Percentiles rank a stretch among this genome's conserved stretches.
phyloP scores from a whole-genome alignment of 1,140 invertebrate species.

The Steinernema khuongi region DNA sequence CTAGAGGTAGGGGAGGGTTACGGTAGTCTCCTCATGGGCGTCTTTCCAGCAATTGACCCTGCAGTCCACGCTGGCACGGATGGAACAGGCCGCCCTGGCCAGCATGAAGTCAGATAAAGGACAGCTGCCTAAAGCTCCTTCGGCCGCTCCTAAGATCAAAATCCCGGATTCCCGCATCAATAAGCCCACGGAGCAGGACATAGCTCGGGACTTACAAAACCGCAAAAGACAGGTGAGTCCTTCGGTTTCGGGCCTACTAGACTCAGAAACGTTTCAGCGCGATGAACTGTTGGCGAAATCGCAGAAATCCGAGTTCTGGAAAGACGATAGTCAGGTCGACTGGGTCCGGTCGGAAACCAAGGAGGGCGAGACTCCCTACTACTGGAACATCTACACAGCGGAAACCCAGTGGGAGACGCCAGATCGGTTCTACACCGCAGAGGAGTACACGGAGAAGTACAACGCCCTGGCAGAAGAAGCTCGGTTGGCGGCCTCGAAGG shows the following conservation, averaged over 20 bases:
- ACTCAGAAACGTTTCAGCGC: conserved; percentile 25
- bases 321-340: conserved; percentile 56
- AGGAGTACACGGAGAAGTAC: conserved; percentile 49
- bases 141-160: conserved; percentile 25
- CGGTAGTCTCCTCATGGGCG: conserved; percentile 18
- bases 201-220: conserved; percentile 18
- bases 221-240: conserved; percentile 15
- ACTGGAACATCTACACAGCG: conserved; percentile 73
- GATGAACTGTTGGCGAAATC: conserved; percentile 38
- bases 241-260: background rate
- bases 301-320: conserved; percentile 42
- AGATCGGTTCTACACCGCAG: conserved; percentile 52
- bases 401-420: conserved; percentile 59
- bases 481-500: background rate
- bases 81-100: conserved; percentile 36
- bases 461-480: background rate
- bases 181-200: conserved; percentile 28
- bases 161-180: conserved; percentile 18
- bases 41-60: conserved; percentile 23
- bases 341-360: conserved; percentile 68
- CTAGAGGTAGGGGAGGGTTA: conserved; percentile 19
- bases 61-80: conserved; percentile 30
- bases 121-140: conserved; percentile 22
- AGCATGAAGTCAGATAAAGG: conserved; percentile 40
- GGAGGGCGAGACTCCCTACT: conserved; percentile 71